A percentile compares a stretch with the other conserved stretches of the same genome.
phyloP scores from a whole-genome alignment of 35 echinoderm and acorn worm genomes.

The Apostichopus californicus region DNA sequence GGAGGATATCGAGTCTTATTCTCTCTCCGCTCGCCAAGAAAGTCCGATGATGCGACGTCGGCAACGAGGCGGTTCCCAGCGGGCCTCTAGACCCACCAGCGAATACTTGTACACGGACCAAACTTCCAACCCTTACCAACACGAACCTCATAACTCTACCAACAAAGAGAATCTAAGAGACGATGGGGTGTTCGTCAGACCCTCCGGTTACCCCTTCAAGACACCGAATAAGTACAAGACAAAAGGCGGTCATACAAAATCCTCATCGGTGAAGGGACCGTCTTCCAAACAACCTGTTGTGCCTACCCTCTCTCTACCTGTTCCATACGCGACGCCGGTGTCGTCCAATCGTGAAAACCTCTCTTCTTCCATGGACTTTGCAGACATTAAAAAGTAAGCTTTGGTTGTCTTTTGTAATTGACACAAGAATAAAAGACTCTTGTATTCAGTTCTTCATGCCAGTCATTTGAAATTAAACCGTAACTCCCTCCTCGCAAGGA shows the following conservation, averaged over 20 bases:
- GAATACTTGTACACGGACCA: constrained; percentile 7
- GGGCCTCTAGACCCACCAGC: not conserved
- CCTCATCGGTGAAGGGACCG: constrained; percentile 28
- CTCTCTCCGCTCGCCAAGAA: constrained; percentile 33
- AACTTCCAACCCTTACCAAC: not conserved
- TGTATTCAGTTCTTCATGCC: too few species aligned
- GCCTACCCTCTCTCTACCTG: constrained; percentile 87
- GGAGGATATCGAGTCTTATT: constrained; percentile 81
- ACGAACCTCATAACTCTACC: not conserved
- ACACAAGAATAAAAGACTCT: too few species aligned
- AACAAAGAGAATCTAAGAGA: constrained; percentile 67
- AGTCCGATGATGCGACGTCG: not conserved
- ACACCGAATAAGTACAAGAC: constrained; percentile 70
- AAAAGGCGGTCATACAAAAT: constrained; percentile 56
- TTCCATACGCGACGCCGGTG: constrained; percentile 61
- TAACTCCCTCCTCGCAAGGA: not conserved
- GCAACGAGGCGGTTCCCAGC: not conserved
- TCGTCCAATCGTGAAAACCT: constrained; percentile 67
- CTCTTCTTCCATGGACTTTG: constrained; percentile 14
- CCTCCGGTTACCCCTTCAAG: constrained; percentile 61
- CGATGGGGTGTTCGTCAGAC: constrained; percentile 77
- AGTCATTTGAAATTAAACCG: not conserved
- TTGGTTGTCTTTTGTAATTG: not conserved
- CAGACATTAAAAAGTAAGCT: constrained; percentile 85
- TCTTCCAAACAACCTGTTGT: constrained; percentile 81